Conservation (phyloP, 2,888 invertebrate species). For the Taphrorychus bicolor region DNA sequence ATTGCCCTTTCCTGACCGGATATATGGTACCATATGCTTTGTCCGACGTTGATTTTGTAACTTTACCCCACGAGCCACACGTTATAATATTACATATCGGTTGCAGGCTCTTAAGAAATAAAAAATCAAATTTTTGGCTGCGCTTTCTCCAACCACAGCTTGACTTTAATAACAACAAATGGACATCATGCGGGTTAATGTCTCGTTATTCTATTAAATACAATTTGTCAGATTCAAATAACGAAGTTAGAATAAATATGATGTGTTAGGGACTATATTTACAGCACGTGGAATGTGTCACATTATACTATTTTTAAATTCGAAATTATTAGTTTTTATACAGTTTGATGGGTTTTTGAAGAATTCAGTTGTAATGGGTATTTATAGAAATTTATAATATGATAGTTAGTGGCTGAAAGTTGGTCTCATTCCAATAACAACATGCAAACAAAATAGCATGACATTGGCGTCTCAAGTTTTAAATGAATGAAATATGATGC, state of each 20-base stretch:
- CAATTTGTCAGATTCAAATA: constrained; percentile 24
- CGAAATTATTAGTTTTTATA: too few species aligned
- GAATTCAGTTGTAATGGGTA: too few species aligned
- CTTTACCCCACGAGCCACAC: constrained; percentile 19
- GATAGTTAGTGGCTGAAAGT: background rate
- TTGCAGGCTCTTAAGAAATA: too few species aligned
- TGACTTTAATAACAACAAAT: background rate
- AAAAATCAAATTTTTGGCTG: too few species aligned
- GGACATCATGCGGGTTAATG: constrained; percentile 27
- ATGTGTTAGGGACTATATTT: too few species aligned
- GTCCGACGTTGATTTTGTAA: constrained; percentile 33
- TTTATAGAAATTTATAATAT: background rate
- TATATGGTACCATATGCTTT: constrained; percentile 47
- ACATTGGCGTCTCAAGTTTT: background rate
- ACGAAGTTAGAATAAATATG: constrained; percentile 4
- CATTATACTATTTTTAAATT: too few species aligned
- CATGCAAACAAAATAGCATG: background rate
- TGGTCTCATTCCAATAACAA: background rate
- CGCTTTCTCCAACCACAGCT: too few species aligned
- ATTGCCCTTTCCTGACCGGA: constrained; percentile 47
- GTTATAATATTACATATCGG: too few species aligned
- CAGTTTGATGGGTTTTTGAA: too few species aligned
- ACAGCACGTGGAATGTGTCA: background rate
- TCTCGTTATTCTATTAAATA: constrained; percentile 24
- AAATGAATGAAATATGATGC: too few species aligned